Percentiles rank a stretch among this genome's conserved stretches.
Evolutionary conservation across 2,113 vertebrate species (phyloP).

Genomic region (Caloenas nicobarica): DNA sequence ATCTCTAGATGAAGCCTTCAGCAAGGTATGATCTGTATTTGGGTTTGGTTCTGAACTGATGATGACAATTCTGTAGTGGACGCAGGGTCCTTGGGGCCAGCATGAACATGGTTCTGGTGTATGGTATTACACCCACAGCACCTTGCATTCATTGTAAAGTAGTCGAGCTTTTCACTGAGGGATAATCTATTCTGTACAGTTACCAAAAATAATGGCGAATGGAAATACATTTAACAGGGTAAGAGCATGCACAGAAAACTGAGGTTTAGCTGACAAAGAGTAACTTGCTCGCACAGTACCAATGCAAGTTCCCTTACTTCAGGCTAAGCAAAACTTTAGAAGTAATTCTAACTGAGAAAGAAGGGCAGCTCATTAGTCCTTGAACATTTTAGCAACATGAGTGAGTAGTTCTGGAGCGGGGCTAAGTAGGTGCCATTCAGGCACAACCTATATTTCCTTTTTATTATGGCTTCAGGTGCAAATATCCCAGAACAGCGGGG

Average conservation of each 20-base stretch:
- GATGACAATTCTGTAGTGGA: not conserved
- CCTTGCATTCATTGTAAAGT: not conserved
- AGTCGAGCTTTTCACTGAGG: not conserved
- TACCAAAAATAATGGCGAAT: not conserved
- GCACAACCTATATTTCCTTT: not conserved
- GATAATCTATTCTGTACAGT: not conserved
- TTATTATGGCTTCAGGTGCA: not conserved
- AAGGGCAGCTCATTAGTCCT: not conserved
- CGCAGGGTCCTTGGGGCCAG: not conserved
- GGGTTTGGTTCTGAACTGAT: not conserved
- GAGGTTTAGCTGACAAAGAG: not conserved
- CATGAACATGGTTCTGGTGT: not conserved
- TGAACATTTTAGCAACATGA: not conserved
- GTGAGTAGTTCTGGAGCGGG: not conserved
- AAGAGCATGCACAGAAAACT: not conserved
- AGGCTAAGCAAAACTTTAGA: not conserved
- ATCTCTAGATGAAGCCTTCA: not conserved
- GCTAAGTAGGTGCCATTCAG: not conserved
- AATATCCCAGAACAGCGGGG: not conserved
- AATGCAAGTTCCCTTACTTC: fast-evolving
- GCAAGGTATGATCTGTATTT: not conserved
- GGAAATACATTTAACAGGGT: not conserved
- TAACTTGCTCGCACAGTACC: not conserved
- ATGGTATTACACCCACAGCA: not conserved
- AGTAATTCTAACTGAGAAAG: not conserved